Evolutionary conservation across 1,140 invertebrate genomes (phyloP).

Genomic region (Venturia canescens): DNA sequence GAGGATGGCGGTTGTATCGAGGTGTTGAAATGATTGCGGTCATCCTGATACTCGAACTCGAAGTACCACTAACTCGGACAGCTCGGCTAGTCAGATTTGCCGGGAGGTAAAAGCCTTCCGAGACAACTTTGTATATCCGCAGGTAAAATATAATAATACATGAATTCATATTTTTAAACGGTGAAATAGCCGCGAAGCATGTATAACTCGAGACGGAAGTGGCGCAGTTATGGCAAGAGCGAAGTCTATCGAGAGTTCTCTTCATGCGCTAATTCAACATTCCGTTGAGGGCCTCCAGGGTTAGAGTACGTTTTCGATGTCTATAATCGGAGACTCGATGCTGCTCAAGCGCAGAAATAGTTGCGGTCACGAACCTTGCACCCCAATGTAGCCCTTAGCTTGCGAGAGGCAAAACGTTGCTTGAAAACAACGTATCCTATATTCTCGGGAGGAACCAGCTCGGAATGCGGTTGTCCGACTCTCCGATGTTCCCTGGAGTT

Average conservation of each 20-base stretch:
- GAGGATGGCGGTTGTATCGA: background rate
- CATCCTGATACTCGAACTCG: background rate
- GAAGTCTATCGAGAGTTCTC: slow-evolving; percentile 34
- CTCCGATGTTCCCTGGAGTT: slow-evolving; percentile 30
- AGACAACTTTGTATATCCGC: background rate
- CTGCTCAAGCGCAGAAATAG: slow-evolving; percentile 31
- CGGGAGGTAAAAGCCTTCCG: background rate
- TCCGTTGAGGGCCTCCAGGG: slow-evolving; percentile 22
- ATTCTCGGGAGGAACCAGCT: background rate
- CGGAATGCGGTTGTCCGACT: slow-evolving; percentile 32
- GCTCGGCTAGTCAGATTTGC: background rate
- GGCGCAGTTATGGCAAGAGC: background rate
- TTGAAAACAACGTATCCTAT: slow-evolving; percentile 5
- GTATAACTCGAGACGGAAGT: slow-evolving; percentile 7
- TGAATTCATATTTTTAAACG: background rate
- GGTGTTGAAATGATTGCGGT: slow-evolving; percentile 37
- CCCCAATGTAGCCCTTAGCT: slow-evolving; percentile 13
- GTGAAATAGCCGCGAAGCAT: background rate
- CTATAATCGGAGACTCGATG: slow-evolving; percentile 1
- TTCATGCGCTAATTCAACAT: slow-evolving; percentile 25
- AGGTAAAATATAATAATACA: too few relatives aligned
- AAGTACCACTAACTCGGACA: background rate
- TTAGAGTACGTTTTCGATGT: slow-evolving; percentile 6
- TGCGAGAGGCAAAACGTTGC: background rate
- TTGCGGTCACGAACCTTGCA: slow-evolving; percentile 35